A percentile compares a stretch with the other conserved stretches of the same genome.
phyloP scores from a whole-genome alignment of 2,888 invertebrate genomes.

The Yponomeuta cagnagella region DNA sequence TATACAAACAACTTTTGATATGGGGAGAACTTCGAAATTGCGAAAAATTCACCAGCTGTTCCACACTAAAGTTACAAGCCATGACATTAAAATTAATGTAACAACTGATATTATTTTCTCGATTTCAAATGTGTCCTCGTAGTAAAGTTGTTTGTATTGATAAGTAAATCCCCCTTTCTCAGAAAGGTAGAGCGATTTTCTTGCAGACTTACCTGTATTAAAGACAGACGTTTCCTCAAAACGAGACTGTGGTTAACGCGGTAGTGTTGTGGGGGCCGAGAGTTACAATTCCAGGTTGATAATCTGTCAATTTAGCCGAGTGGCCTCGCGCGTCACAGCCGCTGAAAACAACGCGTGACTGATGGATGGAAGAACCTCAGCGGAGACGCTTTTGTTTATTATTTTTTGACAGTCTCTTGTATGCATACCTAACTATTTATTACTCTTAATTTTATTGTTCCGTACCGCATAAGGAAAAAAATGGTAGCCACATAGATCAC shows the following conservation, averaged over 20 bases:
- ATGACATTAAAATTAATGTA: no score
- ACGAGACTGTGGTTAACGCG: not conserved
- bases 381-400: not conserved
- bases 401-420: not conserved
- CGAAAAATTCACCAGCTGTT: no score
- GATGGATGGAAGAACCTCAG: conserved; percentile 1
- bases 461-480: no score
- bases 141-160: no score
- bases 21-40: no score
- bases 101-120: no score
- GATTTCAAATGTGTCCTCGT: no score
- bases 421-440: not conserved
- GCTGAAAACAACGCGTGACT: conserved; percentile 3
- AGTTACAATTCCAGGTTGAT: not conserved
- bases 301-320: conserved; percentile 10
- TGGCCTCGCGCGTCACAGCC: not conserved
- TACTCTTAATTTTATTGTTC: no score
- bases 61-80: no score
- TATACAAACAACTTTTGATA: no score
- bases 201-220: not conserved
- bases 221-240: not conserved
- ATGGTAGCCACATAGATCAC: no score
- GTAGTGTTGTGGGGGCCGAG: not conserved
- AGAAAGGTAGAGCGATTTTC: not conserved
- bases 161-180: not conserved